Percentiles rank a stretch among this genome's conserved stretches.
Conservation (phyloP, 2,797 vertebrate genomes). For the Xiphorhynchus erythropygius region DNA sequence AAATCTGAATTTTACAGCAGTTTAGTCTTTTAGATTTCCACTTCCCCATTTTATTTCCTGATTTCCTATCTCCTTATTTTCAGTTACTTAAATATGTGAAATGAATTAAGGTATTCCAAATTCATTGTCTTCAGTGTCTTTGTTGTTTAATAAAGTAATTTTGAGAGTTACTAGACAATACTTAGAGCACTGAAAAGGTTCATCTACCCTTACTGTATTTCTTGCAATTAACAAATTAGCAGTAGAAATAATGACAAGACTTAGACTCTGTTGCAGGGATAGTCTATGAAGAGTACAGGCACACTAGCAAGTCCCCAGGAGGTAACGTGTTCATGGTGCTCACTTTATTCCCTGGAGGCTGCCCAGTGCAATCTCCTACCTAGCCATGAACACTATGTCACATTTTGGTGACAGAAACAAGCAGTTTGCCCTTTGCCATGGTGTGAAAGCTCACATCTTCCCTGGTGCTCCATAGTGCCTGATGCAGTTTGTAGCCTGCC, state of each 20-base stretch:
- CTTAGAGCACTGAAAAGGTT: background rate
- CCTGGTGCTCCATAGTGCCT: background rate
- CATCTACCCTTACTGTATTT: background rate
- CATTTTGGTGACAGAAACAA: background rate
- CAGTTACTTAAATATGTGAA: background rate
- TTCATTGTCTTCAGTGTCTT: background rate
- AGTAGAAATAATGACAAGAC: background rate
- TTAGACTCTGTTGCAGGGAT: background rate
- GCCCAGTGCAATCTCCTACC: background rate
- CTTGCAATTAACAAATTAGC: background rate
- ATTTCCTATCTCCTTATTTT: background rate
- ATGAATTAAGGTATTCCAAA: background rate
- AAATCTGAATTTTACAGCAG: constrained; percentile 26
- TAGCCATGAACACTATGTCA: fast-evolving
- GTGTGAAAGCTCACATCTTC: background rate
- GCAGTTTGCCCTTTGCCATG: background rate
- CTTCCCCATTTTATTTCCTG: background rate
- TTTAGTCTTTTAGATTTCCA: constrained; percentile 15
- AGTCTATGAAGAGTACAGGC: background rate
- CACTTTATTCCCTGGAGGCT: background rate
- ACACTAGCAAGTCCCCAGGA: background rate
- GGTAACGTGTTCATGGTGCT: background rate
- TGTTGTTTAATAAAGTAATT: background rate
- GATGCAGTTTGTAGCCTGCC: background rate
- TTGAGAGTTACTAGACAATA: background rate